Conservation (phyloP, 2,888 invertebrate species). For the Gryllus longicercus region DNA sequence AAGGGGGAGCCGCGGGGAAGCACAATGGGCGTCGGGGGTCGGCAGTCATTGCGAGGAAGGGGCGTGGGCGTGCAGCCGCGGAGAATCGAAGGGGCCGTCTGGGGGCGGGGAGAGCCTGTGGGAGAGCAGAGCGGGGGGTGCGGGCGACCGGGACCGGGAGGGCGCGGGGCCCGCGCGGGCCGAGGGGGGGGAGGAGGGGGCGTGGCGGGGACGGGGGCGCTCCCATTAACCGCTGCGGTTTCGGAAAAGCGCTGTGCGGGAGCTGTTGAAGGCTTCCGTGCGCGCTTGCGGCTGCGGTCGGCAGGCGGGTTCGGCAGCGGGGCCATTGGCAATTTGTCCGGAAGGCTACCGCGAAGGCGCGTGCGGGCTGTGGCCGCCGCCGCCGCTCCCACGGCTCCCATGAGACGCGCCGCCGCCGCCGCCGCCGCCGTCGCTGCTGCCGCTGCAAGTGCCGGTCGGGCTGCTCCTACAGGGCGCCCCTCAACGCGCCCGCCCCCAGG, state of each 20-base stretch:
- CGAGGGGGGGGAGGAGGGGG: neutral
- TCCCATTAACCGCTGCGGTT: neutral
- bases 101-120: no score
- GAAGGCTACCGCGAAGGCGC: neutral
- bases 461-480: neutral
- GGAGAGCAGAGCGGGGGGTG: no score
- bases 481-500: neutral
- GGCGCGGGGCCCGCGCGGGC: no score
- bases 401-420: neutral
- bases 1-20: no score
- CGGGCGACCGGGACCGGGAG: neutral
- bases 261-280: constrained; percentile 17
- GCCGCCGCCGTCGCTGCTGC: neutral
- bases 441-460: neutral
- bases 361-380: neutral
- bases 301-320: neutral
- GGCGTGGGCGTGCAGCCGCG: no score
- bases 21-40: no score
- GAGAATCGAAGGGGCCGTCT: no score
- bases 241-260: neutral
- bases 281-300: neutral
- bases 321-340: neutral
- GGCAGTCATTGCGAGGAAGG: no score
- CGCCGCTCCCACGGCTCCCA: neutral
- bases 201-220: neutral